Base-by-base conservation (phyloP, 2,888 invertebrate genomes). In the Melinaea menophilus region DNA sequence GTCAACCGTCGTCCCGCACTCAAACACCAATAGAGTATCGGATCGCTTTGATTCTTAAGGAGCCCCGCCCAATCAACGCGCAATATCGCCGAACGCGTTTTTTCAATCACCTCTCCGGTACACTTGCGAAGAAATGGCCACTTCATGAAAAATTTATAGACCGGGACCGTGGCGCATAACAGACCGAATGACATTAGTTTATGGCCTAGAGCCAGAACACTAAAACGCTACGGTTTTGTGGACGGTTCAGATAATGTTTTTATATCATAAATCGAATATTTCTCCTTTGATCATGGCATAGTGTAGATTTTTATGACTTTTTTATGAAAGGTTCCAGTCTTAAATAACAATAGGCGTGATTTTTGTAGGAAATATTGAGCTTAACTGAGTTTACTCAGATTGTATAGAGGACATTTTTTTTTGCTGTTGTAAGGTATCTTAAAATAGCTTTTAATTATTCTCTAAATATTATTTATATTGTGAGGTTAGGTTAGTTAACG, bases 71-170 rank as follows among this genome's bases (percentile, higher is more conserved):
- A 75, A 78, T 78, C 81, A 80, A 75, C 78, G 75, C 72, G 76
- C 82, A 81, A 84, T 85, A 85, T 81, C 72, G 80, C 75, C 75
- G 76, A 80, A 76, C 80, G 78, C 76, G 80, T 82, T 85, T 75
- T 85, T 87, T 88, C 88, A 88, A 89, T 89, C 85, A 81, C 80
- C 82, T 79, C 79, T 76, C 76, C 74, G 78, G 77, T 71, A 66
- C 71, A 72, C 74, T 78, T 62, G 51, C 75, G 71, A 72, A 69
- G 73, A 72, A 77, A 76, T 77, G 79, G 83, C 73, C 73, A 76
- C 76, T 83, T 88, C 89, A 89, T 89, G 89, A 89, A 88, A 89
- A 84, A 89, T 89, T 80, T 88, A 89, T 89, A 78, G 76, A 59
- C 73, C 71, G 71, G 72, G 74, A 72, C 74, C 75, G 69, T 66